These are phyloP conservation scores for Eupeodes corollae DNA, from an alignment of 1,140 invertebrate genomes.

Conservation along the genomic window DNA sequence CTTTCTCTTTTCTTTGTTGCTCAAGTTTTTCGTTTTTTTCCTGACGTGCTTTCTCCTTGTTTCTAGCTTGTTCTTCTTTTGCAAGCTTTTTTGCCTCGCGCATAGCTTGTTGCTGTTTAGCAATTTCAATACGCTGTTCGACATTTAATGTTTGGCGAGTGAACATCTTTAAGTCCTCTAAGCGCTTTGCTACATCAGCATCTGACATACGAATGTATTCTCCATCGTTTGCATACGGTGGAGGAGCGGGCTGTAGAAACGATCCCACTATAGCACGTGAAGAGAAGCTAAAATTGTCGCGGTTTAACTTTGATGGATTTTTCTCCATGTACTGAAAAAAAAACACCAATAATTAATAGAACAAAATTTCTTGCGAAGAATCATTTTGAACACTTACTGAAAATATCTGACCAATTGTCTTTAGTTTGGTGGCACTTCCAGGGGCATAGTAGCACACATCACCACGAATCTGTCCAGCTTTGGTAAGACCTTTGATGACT, in stretches of 20 bases:
- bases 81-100: constrained; percentile 47
- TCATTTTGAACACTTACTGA: constrained; percentile 37
- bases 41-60: constrained; percentile 38
- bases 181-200: constrained; percentile 46
- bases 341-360: not conserved
- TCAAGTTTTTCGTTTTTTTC: constrained; percentile 70
- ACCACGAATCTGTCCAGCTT: constrained; percentile 66
- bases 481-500: constrained; percentile 69
- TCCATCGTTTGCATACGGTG: constrained; percentile 41
- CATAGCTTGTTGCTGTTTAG: constrained; percentile 50
- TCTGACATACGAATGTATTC: constrained; percentile 50
- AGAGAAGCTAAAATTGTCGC: constrained; percentile 86
- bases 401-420: constrained; percentile 41
- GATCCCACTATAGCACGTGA: constrained; percentile 79
- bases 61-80: constrained; percentile 38
- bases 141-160: constrained; percentile 47
- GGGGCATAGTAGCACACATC: constrained; percentile 85
- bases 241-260: constrained; percentile 62
- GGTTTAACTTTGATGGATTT: constrained; percentile 63
- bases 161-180: constrained; percentile 35
- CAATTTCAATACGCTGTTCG: constrained; percentile 53
- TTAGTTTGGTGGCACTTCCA: constrained; percentile 44
- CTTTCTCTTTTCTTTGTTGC: constrained; percentile 60
- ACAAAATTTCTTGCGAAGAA: not conserved
- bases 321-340: constrained; percentile 61